Percentiles rank a stretch among this genome's conserved stretches.
Conservation (phyloP, 1,140 invertebrate species). For the Teleopsis dalmanni region DNA sequence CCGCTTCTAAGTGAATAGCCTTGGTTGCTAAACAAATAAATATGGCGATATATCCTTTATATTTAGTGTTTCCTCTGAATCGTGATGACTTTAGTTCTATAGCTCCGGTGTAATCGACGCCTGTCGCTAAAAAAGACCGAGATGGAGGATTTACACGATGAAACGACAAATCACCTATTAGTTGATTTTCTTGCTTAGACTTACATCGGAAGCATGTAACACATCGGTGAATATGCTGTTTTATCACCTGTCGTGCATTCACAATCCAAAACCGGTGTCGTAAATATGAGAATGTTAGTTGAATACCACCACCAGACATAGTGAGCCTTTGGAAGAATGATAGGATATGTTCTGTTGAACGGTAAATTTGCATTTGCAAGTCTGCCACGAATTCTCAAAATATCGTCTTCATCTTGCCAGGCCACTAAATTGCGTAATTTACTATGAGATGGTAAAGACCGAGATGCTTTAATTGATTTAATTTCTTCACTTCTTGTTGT, state of each 20-base stretch:
- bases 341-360: not conserved
- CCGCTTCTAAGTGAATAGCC: slow-evolving; percentile 3
- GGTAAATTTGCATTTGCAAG: not conserved
- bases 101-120: slow-evolving; percentile 15
- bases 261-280: not conserved
- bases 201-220: slow-evolving; percentile 1
- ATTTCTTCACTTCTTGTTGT: not conserved
- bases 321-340: not conserved
- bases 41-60: slow-evolving; percentile 4
- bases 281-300: not conserved
- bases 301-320: not conserved
- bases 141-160: slow-evolving; percentile 1
- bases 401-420: not conserved
- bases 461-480: not conserved
- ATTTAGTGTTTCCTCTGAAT: not conserved
- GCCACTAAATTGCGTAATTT: not conserved
- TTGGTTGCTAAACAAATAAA: slow-evolving; percentile 9
- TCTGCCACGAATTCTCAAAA: not conserved
- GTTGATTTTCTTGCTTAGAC: not conserved
- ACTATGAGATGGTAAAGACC: not conserved
- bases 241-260: not conserved
- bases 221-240: not conserved
- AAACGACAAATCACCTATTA: not conserved
- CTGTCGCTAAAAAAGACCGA: slow-evolving; percentile 1
- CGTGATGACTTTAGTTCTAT: slow-evolving; percentile 2